A percentile compares a stretch with the other conserved stretches of the same genome.
phyloP scores from a whole-genome alignment of 2,797 vertebrate genomes.

The Bovichtus variegatus region DNA sequence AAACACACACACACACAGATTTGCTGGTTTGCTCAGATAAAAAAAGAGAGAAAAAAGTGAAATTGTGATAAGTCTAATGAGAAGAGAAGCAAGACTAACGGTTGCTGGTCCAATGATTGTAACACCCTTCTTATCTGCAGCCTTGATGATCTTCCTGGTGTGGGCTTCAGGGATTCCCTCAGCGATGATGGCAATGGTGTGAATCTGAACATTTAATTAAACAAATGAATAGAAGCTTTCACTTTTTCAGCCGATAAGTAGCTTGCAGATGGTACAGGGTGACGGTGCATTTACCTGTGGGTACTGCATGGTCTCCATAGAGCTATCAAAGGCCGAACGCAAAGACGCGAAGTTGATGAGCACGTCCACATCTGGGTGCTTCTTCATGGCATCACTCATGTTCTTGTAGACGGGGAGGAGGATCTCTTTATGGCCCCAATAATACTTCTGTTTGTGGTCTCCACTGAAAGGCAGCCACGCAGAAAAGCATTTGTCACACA shows the following conservation, averaged over 20 bases:
- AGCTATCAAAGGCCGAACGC: conserved; percentile 97
- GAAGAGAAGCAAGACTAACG: conserved; percentile 75
- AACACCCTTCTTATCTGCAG: conserved; percentile 92
- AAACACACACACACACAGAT: not conserved
- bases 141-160: conserved; percentile 95
- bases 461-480: conserved; percentile 82
- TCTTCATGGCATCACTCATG: conserved; percentile 98
- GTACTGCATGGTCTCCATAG: conserved; percentile 95
- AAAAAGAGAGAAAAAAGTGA: not conserved
- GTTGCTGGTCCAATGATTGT: conserved; percentile 98
- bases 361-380: conserved; percentile 96
- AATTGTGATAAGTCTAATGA: not conserved
- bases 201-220: conserved; percentile 91
- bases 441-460: conserved; percentile 99
- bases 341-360: conserved; percentile 97
- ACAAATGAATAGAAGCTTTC: not conserved
- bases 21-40: not conserved
- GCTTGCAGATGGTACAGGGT: not conserved
- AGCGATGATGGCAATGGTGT: conserved; percentile 96
- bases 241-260: not conserved
- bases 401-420: conserved; percentile 96
- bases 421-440: conserved; percentile 99
- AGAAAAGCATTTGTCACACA: not conserved
- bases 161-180: conserved; percentile 98
- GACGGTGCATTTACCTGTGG: conserved; percentile 86